Base-by-base conservation (phyloP, 1,140 invertebrate genomes). In the Steinernema khuongi region DNA sequence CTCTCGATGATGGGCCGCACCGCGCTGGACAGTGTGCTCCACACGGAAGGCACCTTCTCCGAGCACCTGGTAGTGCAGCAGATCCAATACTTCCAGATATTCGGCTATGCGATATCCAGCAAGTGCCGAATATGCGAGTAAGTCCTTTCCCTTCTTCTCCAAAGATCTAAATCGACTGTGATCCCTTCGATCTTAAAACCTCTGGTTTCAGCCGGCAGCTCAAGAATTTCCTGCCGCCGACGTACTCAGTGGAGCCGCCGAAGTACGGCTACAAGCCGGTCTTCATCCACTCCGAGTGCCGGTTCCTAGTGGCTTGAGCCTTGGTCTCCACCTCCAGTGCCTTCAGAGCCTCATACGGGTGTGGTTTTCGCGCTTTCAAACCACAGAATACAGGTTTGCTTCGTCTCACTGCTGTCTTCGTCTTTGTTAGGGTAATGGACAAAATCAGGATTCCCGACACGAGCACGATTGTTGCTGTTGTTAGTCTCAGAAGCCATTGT, bases 331-430 rank as follows among this genome's bases (percentile, higher is more conserved):
- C 50, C 11, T 11, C 22, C 26, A 41, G 50, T 60, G 50, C 50
- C 50, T 60, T 60, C 14, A 11, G 36, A 11, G 7, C n/a, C 36
- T 4, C 4, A 60, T 60, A 26, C 50, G 50, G 50, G 50, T 60
- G 36, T 60, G 50, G 50, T 60, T 60, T 22, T 7, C 19, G 7
- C 36, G 7, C n/a, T 41, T n/a, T 41, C 7, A 11, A 41, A 41
- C n/a, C 36, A 41, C 36, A 11, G 7, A 11, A 41, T 11, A 11
- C 14, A 14, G 50, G 50, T 60, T 14, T 60, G 7, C 4, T 60
- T 41, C n/a, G 36, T 60, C 50, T 60, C 50, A 60, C 50, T 60
- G 50, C 50, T 60, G 50, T 60, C 50, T 60, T 60, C 50, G 4
- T 41, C 36, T 41, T n/a, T 41, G n/a, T 41, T 41, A 11, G 7